Percentiles rank a stretch among this genome's conserved stretches.
Conservation (phyloP, 1,140 invertebrate genomes). For the Asobara japonica region DNA sequence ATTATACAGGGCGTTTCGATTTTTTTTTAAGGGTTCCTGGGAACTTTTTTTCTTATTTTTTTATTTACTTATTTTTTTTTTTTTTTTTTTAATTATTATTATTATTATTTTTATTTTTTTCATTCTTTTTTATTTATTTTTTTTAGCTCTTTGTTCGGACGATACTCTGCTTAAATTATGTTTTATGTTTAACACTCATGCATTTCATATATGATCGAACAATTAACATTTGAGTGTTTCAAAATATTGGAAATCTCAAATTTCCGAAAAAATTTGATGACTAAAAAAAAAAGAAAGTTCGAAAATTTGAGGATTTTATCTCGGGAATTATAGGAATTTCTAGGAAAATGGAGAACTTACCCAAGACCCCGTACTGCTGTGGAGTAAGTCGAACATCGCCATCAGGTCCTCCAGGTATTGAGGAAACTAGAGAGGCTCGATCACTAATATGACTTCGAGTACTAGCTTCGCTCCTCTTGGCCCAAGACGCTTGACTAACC, state of each 20-base stretch:
- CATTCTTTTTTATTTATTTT: background rate
- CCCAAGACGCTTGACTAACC: slow-evolving; percentile 63
- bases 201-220: too few species aligned
- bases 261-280: too few species aligned
- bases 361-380: slow-evolving; percentile 65
- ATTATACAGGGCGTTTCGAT: too few species aligned
- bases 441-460: slow-evolving; percentile 63
- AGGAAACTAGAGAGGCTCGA: slow-evolving; percentile 60
- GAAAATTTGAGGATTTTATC: background rate
- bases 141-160: background rate
- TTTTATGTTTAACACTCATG: too few species aligned
- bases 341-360: slow-evolving; percentile 49
- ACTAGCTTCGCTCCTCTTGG: slow-evolving; percentile 62
- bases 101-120: background rate
- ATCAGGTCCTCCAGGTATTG: slow-evolving; percentile 58
- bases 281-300: too few species aligned
- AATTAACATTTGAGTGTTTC: too few species aligned
- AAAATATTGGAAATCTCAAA: too few species aligned
- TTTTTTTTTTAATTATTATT: too few species aligned
- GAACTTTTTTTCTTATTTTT: too few species aligned
- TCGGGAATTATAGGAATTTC: background rate
- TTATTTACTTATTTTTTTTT: too few species aligned
- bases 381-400: slow-evolving; percentile 60
- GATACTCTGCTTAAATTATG: background rate
- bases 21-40: too few species aligned